Conservation (phyloP, 2,888 invertebrate species). For the Cerastoderma edule region DNA sequence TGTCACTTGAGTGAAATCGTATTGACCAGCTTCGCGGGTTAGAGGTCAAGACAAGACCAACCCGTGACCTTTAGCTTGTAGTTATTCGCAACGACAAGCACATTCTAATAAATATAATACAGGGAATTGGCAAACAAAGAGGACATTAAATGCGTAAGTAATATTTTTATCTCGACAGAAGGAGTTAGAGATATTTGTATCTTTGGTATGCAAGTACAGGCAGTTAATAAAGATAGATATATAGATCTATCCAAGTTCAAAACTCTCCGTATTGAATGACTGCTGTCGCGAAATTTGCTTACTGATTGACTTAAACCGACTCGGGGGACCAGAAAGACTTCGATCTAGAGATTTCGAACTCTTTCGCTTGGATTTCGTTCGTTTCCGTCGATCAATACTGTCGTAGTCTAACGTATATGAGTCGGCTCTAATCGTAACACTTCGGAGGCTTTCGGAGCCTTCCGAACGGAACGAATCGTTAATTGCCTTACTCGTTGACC, state of each 20-base stretch:
- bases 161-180: no score
- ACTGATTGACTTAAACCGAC: slow-evolving; percentile 53
- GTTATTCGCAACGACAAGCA: no score
- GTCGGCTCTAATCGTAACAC: slow-evolving; percentile 18
- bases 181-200: no score
- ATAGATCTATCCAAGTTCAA: slow-evolving; percentile 15
- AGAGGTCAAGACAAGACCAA: no score
- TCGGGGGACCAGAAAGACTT: slow-evolving; percentile 25
- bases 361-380: slow-evolving; percentile 4
- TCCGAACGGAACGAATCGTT: slow-evolving; percentile 48
- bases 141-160: no score
- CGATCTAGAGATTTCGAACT: slow-evolving; percentile 14
- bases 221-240: no score
- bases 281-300: slow-evolving; percentile 38
- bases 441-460: slow-evolving; percentile 20
- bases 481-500: slow-evolving; percentile 49
- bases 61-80: no score
- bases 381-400: slow-evolving; percentile 9
- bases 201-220: no score
- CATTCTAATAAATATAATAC: no score
- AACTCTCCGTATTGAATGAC: slow-evolving; percentile 33
- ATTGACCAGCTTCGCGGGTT: no score
- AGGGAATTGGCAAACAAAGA: no score
- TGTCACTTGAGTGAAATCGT: no score
- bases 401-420: slow-evolving; percentile 18